phyloP scores from a whole-genome alignment of 64 coral and sea anemone genomes.

The Montipora cactus region DNA sequence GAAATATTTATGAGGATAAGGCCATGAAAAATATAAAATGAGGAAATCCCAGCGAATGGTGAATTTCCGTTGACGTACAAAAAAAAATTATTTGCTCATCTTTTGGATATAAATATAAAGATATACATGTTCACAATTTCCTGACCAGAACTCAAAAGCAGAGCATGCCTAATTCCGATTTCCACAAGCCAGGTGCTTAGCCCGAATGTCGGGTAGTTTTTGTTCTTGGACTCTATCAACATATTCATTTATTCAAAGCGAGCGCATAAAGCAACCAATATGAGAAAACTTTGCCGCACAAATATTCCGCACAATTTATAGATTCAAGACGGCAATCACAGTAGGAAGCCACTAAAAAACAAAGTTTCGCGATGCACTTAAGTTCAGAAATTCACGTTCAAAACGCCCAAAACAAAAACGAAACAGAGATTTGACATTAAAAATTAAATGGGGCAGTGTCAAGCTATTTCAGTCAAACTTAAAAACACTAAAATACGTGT shows the following conservation, averaged over 20 bases:
- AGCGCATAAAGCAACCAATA: background rate
- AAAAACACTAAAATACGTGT: too few relatives aligned
- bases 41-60: background rate
- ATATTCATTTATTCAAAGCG: constrained; percentile 12
- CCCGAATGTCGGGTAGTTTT: background rate
- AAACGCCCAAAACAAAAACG: background rate
- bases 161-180: background rate
- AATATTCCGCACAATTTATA: background rate
- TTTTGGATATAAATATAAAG: background rate
- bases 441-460: background rate
- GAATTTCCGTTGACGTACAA: background rate
- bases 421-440: background rate
- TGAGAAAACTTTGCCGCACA: background rate
- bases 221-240: background rate
- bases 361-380: background rate
- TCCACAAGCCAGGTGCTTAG: background rate
- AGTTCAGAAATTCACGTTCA: background rate
- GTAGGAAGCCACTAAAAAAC: background rate
- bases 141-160: background rate
- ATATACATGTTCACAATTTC: background rate
- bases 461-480: too few relatives aligned
- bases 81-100: background rate
- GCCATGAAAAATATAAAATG: background rate
- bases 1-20: constrained; percentile 23
- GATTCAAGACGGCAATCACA: background rate